Base-by-base conservation (phyloP, 1,140 invertebrate genomes). In the Drosophila kanapiae region DNA sequence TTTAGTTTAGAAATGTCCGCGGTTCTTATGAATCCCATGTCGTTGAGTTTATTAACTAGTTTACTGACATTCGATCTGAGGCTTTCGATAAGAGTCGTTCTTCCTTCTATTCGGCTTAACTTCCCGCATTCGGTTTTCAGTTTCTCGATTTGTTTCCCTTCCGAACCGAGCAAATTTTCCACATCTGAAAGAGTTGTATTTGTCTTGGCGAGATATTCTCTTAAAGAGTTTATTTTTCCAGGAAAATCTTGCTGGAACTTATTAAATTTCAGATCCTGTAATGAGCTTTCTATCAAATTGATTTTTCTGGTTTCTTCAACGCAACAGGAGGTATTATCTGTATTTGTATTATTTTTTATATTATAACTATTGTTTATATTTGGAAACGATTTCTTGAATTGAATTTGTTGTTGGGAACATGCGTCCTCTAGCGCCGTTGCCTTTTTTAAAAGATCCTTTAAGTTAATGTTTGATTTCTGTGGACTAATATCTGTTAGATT, bases 1-100 rank as follows among this genome's bases (percentile, higher is more conserved):
- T 53, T 35, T 0, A 18, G 49, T 7, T 35, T 53, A 1, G 49
- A 8, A 3, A 53, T 13, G 6, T 53, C n/a, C 9, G 13, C 31
- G 16, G 49, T 53, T 18, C 49, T 53, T 18, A 18, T 35, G 4
- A 18, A 18, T 14, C 13, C 49, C 31, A 35, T 18, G 1, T 33
- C 29, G 10, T 33, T 11, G 0, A 35, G 16, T 31, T 33, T 59
- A 63, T 62, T 14, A 82, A 54, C 3, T 48, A 9, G n/a, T 13
- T 11, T 14, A 65, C 27, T 16, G 3, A 53, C 31, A 53, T 31
- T 72, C 1, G 3, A 59, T 31, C 9, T 23, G 5, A 42, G 23
- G 7, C 45, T 9, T 4, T 45, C 10, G 31, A 64, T 11, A 13
- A n/a, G 6, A 6, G 2, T 13, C 0, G 10, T 11, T 9, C 13